Conservation (phyloP, 2,888 invertebrate genomes). For the Andrena chrysosceles region DNA sequence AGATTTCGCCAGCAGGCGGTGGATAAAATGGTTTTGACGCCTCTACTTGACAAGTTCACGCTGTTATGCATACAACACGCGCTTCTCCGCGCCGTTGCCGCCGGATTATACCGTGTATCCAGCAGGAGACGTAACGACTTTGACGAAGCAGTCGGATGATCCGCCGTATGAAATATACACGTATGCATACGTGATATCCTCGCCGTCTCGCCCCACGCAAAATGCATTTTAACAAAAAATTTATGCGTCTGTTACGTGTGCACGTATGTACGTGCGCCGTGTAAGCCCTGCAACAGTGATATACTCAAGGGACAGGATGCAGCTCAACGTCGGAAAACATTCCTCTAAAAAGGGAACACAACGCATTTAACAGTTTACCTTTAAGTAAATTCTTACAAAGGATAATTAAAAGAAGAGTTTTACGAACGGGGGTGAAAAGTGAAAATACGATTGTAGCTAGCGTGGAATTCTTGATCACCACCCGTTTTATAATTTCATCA, state of each 20-base stretch:
- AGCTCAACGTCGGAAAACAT: not conserved
- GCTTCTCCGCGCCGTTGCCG: conserved; percentile 20
- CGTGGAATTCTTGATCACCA: no score
- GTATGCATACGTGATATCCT: not conserved
- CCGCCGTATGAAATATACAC: conserved; percentile 26
- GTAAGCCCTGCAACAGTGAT: not conserved
- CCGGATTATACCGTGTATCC: conserved; percentile 39
- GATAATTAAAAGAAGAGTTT: conserved; percentile 2
- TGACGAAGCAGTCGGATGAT: conserved; percentile 48
- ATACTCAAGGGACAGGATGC: not conserved
- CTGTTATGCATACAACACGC: conserved; percentile 41
- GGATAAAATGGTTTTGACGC: conserved; percentile 36
- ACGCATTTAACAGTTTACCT: not conserved
- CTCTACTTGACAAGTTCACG: conserved; percentile 42
- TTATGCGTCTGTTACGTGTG: conserved; percentile 35
- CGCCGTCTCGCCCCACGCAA: conserved; percentile 13
- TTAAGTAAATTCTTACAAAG: not conserved
- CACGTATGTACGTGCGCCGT: not conserved
- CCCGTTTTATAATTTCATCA: not conserved
- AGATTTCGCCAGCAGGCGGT: conserved; percentile 4
- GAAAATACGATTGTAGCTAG: not conserved
- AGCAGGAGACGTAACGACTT: conserved; percentile 45
- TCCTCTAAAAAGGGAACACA: not conserved
- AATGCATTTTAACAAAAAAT: conserved; percentile 48
- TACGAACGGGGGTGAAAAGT: not conserved